Evolutionary conservation across 2,797 vertebrate genomes (phyloP), one percentile per base, ranked within the genome.

Genomic region (Hippoglossus hippoglossus): DNA sequence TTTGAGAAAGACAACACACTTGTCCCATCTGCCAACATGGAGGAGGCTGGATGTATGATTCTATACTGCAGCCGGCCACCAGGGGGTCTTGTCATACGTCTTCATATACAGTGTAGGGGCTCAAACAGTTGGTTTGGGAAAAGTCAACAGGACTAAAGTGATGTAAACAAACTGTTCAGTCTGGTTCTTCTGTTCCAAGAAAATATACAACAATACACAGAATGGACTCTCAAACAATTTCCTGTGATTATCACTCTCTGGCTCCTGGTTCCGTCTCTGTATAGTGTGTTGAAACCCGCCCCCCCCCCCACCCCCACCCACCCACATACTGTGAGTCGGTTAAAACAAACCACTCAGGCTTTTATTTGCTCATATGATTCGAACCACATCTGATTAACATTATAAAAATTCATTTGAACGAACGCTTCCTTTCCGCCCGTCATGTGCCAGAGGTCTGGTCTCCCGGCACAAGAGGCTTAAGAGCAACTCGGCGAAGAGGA

Each of bases 341-440:
- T 60, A 51, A 58, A 77, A n/a, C 34, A 59, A 71, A 88, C 75
- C 60, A 70, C 61, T 61, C 31, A 11, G 24, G 70, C 16, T 69
- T 75, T 66, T 60, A 79, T 82, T 73, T 71, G 60, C 26, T 47
- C 54, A 26, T 60, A 64, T 60, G 54, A 77, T 65, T 67, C 59
- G 60, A 76, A 53, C 46, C 68, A 81, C 82, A 86, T 86, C 69
- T 90, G 85, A 89, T 83, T 62, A 77, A 77, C 66, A 85, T 88
- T 82, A 88, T 51, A 49, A 49, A 16, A 62, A 77, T 80, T 63
- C 49, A 18, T 79, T 75, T 28, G 65, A 74, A 56, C 46, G 54
- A 86, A 80, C 13, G 41, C 67, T 83, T 83, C 81, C 68, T 78
- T 39, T 79, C 75, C 6, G 44, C 56, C 49, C 66, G 72, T 26